Conservation (phyloP, 2,113 vertebrate genomes). For the Pseudopipra pipra region DNA sequence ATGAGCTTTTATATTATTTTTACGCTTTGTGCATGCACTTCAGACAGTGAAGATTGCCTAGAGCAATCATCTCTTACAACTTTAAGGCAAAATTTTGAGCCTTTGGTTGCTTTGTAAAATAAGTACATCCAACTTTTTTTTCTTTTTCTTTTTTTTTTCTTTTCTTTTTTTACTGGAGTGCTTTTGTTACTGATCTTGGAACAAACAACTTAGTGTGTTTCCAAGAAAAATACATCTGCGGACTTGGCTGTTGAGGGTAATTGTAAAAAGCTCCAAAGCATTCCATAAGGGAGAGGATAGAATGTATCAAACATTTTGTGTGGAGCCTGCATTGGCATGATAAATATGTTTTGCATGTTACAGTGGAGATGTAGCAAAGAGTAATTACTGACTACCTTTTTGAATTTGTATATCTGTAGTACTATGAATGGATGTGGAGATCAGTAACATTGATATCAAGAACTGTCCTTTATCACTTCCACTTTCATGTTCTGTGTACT, state of each 20-base stretch:
- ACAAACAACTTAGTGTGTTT: slow-evolving; percentile 39
- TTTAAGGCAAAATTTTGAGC: slow-evolving; percentile 1
- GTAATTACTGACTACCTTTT: background rate
- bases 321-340: background rate
- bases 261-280: slow-evolving; percentile 24
- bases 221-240: slow-evolving; percentile 72
- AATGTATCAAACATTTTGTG: background rate
- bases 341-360: background rate
- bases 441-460: background rate
- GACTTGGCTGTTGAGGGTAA: slow-evolving; percentile 42
- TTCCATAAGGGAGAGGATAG: slow-evolving; percentile 11
- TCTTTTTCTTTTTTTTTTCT: background rate
- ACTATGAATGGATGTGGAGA: background rate
- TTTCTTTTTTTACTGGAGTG: background rate
- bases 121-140: background rate
- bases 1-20: background rate
- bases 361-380: background rate
- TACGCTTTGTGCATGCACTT: background rate
- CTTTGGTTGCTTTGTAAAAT: slow-evolving; percentile 18
- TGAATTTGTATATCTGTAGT: background rate
- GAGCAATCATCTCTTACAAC: background rate
- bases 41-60: background rate
- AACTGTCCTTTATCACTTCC: background rate
- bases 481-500: background rate
- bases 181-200: slow-evolving; percentile 37